phyloP scores from a whole-genome alignment of 2,113 vertebrate genomes.

The Forbesichthys papilliferus region DNA sequence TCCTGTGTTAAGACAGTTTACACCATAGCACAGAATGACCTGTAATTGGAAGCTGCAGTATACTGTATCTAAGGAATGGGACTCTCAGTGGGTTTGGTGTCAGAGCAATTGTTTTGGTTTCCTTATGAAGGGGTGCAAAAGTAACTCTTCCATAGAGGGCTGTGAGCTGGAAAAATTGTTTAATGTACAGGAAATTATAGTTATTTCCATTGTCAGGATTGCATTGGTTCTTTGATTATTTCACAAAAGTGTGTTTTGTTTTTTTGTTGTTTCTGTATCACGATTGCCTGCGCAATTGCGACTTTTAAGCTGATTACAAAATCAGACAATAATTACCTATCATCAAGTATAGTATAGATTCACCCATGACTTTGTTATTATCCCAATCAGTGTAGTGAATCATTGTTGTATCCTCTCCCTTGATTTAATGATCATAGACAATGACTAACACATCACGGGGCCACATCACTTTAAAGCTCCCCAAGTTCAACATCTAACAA shows the following conservation, averaged over 20 bases:
- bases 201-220: constrained; percentile 14
- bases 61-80: constrained; percentile 36
- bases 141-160: not conserved
- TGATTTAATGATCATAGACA: constrained; percentile 22
- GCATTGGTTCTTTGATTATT: constrained; percentile 2
- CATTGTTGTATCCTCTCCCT: constrained; percentile 28
- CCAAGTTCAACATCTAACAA: constrained; percentile 10
- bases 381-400: constrained; percentile 37
- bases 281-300: constrained; percentile 11
- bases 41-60: constrained; percentile 59
- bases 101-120: too few species aligned
- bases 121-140: not conserved
- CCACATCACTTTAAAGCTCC: constrained; percentile 12
- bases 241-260: constrained; percentile 7
- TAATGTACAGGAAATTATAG: not conserved
- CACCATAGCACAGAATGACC: constrained; percentile 45
- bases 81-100: constrained; percentile 18
- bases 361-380: constrained; percentile 37
- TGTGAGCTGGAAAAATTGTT: not conserved
- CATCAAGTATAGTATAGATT: constrained; percentile 18
- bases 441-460: constrained; percentile 16
- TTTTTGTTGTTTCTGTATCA: constrained; percentile 18
- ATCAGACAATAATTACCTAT: constrained; percentile 37
- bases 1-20: constrained; percentile 67
- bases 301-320: constrained; percentile 41